phyloP scores from a whole-genome alignment of 1,140 invertebrate genomes.

The Drosophila lacteicornis region DNA sequence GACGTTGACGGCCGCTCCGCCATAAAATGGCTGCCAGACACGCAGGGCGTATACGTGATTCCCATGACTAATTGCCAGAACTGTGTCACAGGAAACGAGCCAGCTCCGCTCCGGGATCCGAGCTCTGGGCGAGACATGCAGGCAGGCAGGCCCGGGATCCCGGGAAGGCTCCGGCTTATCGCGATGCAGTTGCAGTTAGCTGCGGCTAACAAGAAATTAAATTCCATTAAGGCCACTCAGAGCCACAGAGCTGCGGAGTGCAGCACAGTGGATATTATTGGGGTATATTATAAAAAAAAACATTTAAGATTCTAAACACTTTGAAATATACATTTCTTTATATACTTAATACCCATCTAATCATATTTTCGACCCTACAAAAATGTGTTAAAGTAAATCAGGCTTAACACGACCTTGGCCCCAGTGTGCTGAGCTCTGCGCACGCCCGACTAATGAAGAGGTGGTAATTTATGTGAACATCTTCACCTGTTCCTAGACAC shows the following conservation, averaged over 20 bases:
- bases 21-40: slow-evolving; percentile 74
- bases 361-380: background rate
- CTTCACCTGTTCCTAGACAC: slow-evolving; percentile 79
- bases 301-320: background rate
- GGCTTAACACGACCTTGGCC: background rate
- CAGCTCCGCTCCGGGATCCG: slow-evolving; percentile 19
- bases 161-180: slow-evolving; percentile 52
- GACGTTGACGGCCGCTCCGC: slow-evolving; percentile 57
- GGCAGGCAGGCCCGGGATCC: slow-evolving; percentile 11
- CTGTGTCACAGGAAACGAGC: slow-evolving; percentile 79
- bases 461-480: slow-evolving; percentile 83
- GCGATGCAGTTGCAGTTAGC: slow-evolving; percentile 75
- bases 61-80: slow-evolving; percentile 81
- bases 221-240: slow-evolving; percentile 69
- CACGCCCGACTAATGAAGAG: slow-evolving; percentile 74
- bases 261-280: slow-evolving; percentile 20
- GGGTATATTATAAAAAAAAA: background rate
- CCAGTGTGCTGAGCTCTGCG: slow-evolving; percentile 50
- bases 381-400: too few species aligned
- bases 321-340: background rate
- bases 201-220: slow-evolving; percentile 80
- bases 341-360: background rate
- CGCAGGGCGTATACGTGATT: slow-evolving; percentile 79
- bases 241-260: slow-evolving; percentile 32
- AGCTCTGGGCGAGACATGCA: slow-evolving; percentile 56